phyloP scores from a whole-genome alignment of 1,140 invertebrate species.

The Andricus grossulariae region DNA sequence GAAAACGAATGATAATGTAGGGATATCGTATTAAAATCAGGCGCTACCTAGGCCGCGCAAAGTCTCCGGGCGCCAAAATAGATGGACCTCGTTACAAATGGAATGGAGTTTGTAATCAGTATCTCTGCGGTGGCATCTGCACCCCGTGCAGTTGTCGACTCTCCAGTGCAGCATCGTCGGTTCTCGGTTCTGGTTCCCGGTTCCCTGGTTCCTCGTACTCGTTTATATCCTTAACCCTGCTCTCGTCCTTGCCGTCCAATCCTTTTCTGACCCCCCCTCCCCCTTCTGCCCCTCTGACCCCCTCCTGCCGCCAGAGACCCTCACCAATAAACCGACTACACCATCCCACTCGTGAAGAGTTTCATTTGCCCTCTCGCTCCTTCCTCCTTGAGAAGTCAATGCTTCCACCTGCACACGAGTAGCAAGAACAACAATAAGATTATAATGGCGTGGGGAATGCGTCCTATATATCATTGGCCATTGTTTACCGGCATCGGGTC shows the following conservation, averaged over 20 bases:
- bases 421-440: constrained; percentile 73
- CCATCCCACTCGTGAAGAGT: constrained; percentile 3
- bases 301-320: neutral
- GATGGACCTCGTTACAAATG: constrained; percentile 76
- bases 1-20: constrained; percentile 68
- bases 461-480: constrained; percentile 72
- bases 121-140: constrained; percentile 72
- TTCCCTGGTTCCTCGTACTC: constrained; percentile 71
- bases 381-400: constrained; percentile 41
- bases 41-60: constrained; percentile 66
- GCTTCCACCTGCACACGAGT: constrained; percentile 68
- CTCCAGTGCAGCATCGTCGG: constrained; percentile 36
- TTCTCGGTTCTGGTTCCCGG: constrained; percentile 54
- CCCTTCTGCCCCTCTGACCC: neutral
- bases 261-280: constrained; percentile 1
- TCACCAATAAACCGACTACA: neutral
- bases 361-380: constrained; percentile 34
- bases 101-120: constrained; percentile 76
- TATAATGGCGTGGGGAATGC: constrained; percentile 72
- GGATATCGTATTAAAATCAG: constrained; percentile 71
- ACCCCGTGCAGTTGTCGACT: constrained; percentile 53
- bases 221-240: constrained; percentile 69
- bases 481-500: constrained; percentile 68
- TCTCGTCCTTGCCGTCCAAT: constrained; percentile 40
- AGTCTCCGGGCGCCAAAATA: constrained; percentile 71